Percentiles rank a stretch among this genome's conserved stretches.
These are phyloP conservation scores for Myotis myotis DNA, from an alignment of 2,797 vertebrate genomes.

Conservation along the genomic window DNA sequence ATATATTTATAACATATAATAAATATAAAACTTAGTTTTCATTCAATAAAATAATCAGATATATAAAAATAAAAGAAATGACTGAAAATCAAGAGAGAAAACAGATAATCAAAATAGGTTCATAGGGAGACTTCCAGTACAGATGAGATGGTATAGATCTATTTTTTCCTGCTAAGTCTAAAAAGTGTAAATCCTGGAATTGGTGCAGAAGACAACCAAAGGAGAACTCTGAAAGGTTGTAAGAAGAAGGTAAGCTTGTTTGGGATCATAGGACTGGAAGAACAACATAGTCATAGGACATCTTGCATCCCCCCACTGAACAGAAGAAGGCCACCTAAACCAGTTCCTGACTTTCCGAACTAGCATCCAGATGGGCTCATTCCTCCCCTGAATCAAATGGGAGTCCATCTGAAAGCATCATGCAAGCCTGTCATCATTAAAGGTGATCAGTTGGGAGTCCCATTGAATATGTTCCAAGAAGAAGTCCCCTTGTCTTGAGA, in stretches of 20 bases:
- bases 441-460: background rate
- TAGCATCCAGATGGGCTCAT: background rate
- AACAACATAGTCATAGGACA: background rate
- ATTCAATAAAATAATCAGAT: background rate
- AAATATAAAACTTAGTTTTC: background rate
- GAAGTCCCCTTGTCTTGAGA: background rate
- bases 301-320: background rate
- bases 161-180: background rate
- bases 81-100: conserved; percentile 30
- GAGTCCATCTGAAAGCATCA: background rate
- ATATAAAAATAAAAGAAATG: conserved; percentile 8
- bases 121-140: background rate
- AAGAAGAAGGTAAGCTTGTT: conserved; percentile 23
- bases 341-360: background rate
- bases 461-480: background rate
- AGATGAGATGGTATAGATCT: background rate
- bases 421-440: background rate
- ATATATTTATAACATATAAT: background rate
- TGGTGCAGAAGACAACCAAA: background rate
- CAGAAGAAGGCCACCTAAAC: background rate
- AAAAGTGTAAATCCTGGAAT: background rate
- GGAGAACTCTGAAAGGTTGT: background rate
- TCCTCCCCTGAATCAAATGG: background rate
- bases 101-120: conserved; percentile 11
- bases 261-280: background rate